Percentiles rank a stretch among this genome's conserved stretches.
Evolutionary conservation across 2,888 invertebrate species (phyloP).

Genomic region (Scaptomyza reducta): DNA sequence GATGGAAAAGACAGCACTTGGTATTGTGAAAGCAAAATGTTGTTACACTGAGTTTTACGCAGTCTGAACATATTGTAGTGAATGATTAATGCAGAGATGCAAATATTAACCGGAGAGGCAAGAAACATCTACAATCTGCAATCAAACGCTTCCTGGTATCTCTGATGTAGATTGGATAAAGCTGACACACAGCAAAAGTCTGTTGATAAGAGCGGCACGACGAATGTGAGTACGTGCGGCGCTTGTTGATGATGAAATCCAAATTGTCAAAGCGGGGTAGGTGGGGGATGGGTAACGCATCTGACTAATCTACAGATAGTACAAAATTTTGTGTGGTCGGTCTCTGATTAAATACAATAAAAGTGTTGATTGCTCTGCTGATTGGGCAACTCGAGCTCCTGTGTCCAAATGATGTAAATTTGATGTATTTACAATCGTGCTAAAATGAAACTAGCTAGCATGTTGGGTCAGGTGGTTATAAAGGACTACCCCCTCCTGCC

Average conservation of each 20-base stretch:
- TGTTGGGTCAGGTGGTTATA: conserved; percentile 28
- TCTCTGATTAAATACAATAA: conserved; percentile 71
- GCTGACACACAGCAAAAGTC: conserved; percentile 15
- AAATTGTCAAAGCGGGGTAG: neutral
- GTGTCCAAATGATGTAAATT: conserved; percentile 59
- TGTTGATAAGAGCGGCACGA: conserved; percentile 52
- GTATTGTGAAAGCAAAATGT: no score
- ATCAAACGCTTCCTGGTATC: neutral
- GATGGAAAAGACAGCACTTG: no score
- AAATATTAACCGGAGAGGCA: neutral
- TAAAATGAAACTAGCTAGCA: conserved; percentile 32
- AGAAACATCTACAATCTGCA: neutral
- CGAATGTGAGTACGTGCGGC: conserved; percentile 66
- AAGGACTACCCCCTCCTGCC: no score
- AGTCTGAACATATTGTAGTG: no score
- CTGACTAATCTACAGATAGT: conserved; percentile 37
- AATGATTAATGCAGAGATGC: neutral
- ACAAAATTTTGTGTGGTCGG: conserved; percentile 52
- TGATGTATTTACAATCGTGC: conserved; percentile 60
- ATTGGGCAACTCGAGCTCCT: conserved; percentile 54
- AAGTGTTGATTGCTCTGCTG: conserved; percentile 69
- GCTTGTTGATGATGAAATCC: conserved; percentile 46
- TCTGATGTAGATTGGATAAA: neutral
- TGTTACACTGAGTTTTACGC: no score
- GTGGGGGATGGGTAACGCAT: neutral